Base-by-base conservation (phyloP, 2,113 vertebrate genomes). In the Baryphthengus martii region DNA sequence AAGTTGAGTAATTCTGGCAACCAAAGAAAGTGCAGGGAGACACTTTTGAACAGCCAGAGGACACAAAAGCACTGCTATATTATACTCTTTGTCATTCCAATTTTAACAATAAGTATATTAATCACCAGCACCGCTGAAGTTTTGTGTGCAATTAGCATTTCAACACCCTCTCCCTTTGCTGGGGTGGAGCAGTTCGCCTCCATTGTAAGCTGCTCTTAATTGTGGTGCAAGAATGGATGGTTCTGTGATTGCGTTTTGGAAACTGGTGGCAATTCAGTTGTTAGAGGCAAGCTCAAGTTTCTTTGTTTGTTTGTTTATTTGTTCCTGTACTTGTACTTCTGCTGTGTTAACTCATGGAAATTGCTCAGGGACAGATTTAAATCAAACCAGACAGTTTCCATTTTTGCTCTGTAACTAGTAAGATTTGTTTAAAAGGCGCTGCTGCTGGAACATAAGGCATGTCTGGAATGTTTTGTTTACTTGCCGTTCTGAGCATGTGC, bases 341-440 rank as follows among this genome's bases (percentile, higher is more conserved):
- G 80, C 95, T 94, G 92, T 90, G 96, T 97, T 97, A 97, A 98
- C 95, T 97, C 97, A 96, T 96, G 97, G 97, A 98, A 98, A 98
- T 95, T 97, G 97, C 97, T 98, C 88, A 97, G 87, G 96, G 96
- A 97, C 95, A 98, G 96, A 98, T 96, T 98, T 97, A 98, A 98
- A 98, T 97, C 96, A 97, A 96, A 98, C 94, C 96, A 97, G 98
- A 98, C 97, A 98, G 96, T 97, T 98, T 97, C 93, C 96, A 97
- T 97, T 98, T 98, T 98, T 98, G 93, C 89, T 98, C 96, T 96
- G 95, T 97, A 98, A 97, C 96, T 97, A 94, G 92, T 92, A 96
- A 98, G 96, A 97, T 96, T 96, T 97, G 91, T 96, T 98, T 96
- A 95, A 98, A 97, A 97, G 93, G 74, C 53, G 7, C 97, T 92